Percentiles rank a stretch among this genome's conserved stretches.
These are phyloP conservation scores for Bambusicola thoracicus DNA, from an alignment of 2,113 vertebrate species.

Conservation along the genomic window DNA sequence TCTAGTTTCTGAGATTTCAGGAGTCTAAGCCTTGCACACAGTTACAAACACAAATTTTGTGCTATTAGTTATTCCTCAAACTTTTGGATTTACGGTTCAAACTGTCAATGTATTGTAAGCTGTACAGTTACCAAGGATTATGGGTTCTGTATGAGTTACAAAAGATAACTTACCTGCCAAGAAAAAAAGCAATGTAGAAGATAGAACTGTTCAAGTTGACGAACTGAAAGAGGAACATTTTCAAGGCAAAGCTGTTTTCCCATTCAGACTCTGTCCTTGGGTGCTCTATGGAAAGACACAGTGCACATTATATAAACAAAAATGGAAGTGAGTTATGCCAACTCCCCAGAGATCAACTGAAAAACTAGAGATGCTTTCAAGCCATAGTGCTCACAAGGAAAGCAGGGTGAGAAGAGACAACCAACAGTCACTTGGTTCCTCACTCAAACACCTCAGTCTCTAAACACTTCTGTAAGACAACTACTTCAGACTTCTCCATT, in stretches of 20 bases:
- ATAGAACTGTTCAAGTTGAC: constrained; percentile 99
- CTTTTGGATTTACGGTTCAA: accelerated
- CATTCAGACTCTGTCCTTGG: constrained; percentile 97
- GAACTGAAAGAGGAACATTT: constrained; percentile 99
- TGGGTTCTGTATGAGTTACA: not conserved
- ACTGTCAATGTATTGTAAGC: not conserved
- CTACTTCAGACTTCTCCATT: not conserved
- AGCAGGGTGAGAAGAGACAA: not conserved
- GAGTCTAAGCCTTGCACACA: accelerated
- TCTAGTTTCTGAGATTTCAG: not conserved
- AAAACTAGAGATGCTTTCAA: not conserved
- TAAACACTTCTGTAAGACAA: not conserved
- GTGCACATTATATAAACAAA: not conserved
- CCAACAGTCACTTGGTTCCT: not conserved
- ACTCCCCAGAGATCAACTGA: not conserved
- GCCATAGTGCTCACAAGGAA: not conserved
- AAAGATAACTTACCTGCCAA: constrained; percentile 87
- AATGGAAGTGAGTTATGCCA: not conserved
- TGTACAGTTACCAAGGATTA: not conserved
- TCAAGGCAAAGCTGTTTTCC: constrained; percentile 98
- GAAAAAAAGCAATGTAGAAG: constrained; percentile 98
- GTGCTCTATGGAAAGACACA: constrained; percentile 82
- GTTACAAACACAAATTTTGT: not conserved
- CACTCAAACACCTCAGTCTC: not conserved
- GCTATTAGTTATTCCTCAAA: not conserved